Conservation (phyloP, 2,888 invertebrate species). For the Parnassius apollo region DNA sequence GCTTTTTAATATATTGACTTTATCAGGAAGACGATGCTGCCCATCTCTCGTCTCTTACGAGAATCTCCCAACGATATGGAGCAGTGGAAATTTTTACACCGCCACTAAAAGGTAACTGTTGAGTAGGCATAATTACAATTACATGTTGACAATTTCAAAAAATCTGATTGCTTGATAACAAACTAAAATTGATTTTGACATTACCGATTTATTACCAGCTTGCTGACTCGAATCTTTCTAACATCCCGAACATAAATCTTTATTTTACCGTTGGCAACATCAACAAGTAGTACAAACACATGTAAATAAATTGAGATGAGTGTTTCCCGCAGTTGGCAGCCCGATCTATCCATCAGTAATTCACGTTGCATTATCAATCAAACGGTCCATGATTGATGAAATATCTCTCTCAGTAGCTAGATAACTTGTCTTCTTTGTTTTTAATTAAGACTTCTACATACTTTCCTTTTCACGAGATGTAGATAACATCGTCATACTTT, state of each 20-base stretch:
- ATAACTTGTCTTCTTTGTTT: slow-evolving; percentile 72
- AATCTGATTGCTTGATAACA: not conserved
- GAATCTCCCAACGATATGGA: too few species aligned
- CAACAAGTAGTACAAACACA: slow-evolving; percentile 77
- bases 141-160: too few species aligned
- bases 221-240: slow-evolving; percentile 23
- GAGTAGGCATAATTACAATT: too few species aligned
- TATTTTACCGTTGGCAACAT: slow-evolving; percentile 66
- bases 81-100: too few species aligned
- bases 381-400: slow-evolving; percentile 73
- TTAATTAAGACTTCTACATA: slow-evolving; percentile 75
- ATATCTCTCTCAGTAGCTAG: slow-evolving; percentile 76
- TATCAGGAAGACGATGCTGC: too few species aligned
- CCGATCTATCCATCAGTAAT: slow-evolving; percentile 79
- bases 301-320: slow-evolving; percentile 79
- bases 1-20: too few species aligned
- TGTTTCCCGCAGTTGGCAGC: slow-evolving; percentile 66
- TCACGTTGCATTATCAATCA: slow-evolving; percentile 79
- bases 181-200: slow-evolving; percentile 3
- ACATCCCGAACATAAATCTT: slow-evolving; percentile 39
- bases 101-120: too few species aligned
- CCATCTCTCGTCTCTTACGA: too few species aligned
- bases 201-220: slow-evolving; percentile 12
- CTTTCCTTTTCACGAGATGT: slow-evolving; percentile 26
- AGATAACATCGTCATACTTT: slow-evolving; percentile 10